Percentiles rank a stretch among this genome's conserved stretches.
Conservation (phyloP, 2,797 vertebrate species). For the Euthynnus affinis region DNA sequence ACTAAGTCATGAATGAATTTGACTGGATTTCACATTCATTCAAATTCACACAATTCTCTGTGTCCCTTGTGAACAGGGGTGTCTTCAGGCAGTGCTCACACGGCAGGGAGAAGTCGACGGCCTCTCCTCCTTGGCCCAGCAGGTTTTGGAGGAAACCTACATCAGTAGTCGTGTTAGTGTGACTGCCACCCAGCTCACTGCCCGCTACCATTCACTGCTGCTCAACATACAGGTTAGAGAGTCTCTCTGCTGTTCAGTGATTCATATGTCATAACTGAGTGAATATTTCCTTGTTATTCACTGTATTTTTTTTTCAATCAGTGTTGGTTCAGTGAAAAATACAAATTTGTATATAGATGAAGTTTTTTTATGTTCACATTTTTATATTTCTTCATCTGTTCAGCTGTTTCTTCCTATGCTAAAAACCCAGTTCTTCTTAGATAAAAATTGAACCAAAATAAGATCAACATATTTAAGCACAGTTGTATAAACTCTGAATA, state of each 20-base stretch:
- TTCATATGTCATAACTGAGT: neutral
- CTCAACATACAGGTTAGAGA: constrained; percentile 87
- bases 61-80: constrained; percentile 83
- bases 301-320: no score
- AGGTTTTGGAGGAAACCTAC: constrained; percentile 93
- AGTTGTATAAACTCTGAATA: neutral
- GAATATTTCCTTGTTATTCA: neutral
- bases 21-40: neutral
- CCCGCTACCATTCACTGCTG: constrained; percentile 93
- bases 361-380: neutral
- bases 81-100: constrained; percentile 88
- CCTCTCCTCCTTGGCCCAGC: constrained; percentile 91
- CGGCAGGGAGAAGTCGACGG: constrained; percentile 94
- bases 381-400: neutral
- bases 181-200: constrained; percentile 92
- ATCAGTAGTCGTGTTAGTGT: constrained; percentile 88
- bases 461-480: neutral
- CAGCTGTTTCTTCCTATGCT: neutral
- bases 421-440: neutral
- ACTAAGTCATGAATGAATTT: constrained; percentile 20
- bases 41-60: constrained; percentile 15
- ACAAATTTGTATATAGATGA: neutral
- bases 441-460: neutral
- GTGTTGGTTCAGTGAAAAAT: neutral
- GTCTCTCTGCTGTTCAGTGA: neutral